phyloP scores from a whole-genome alignment of 2,888 invertebrate species.

The Suillia variegata region DNA sequence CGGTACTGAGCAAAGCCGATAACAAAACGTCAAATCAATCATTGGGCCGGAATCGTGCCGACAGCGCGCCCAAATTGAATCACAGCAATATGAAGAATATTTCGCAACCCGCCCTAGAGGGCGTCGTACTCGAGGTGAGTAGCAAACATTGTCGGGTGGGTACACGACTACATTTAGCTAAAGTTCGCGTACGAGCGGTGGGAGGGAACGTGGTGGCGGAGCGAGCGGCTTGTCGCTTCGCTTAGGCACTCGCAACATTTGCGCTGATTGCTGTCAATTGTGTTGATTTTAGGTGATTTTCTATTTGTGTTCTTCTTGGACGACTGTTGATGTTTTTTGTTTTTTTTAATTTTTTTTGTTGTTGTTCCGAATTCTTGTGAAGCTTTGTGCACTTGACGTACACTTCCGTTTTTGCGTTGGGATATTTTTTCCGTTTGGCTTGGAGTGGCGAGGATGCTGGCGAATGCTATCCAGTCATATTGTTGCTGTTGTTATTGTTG shows the following conservation, averaged over 20 bases:
- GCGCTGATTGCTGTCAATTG: constrained; percentile 53
- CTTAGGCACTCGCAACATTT: constrained; percentile 10
- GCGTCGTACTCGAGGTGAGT: constrained; percentile 66
- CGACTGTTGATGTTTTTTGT: constrained; percentile 16
- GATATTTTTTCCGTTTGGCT: constrained; percentile 14
- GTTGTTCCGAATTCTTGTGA: neutral
- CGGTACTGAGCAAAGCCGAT: constrained; percentile 61
- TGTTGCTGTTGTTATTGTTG: constrained; percentile 11
- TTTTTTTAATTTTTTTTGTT: constrained; percentile 16
- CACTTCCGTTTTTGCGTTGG: constrained; percentile 7
- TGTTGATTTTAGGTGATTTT: constrained; percentile 39
- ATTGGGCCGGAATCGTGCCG: constrained; percentile 64
- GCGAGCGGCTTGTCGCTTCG: neutral
- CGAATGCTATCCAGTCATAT: neutral
- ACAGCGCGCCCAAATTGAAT: constrained; percentile 69
- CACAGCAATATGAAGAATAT: constrained; percentile 65
- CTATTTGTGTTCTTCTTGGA: no score
- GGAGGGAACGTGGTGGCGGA: neutral
- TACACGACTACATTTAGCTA: constrained; percentile 11
- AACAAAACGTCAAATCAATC: constrained; percentile 68
- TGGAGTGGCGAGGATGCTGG: neutral
- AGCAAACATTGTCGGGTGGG: neutral
- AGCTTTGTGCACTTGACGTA: neutral
- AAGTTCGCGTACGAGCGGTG: constrained; percentile 9
- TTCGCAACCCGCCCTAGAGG: constrained; percentile 65